phyloP scores from a whole-genome alignment of 2,113 vertebrate species.

The Atlantisia rogersi region DNA sequence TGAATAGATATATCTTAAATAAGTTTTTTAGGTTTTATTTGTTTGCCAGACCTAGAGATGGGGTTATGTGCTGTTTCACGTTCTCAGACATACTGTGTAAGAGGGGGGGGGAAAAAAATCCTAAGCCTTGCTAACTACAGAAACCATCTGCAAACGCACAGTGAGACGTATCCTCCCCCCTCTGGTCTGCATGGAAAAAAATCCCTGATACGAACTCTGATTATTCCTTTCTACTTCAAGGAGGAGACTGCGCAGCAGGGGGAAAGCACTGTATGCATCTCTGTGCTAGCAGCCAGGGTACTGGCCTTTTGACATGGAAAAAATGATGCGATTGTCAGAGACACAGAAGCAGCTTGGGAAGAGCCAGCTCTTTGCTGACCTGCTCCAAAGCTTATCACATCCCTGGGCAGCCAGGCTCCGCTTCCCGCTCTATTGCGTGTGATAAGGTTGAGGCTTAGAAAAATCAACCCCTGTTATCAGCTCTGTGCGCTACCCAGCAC shows the following conservation, averaged over 20 bases:
- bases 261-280: background rate
- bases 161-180: background rate
- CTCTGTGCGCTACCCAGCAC: background rate
- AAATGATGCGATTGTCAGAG: background rate
- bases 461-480: background rate
- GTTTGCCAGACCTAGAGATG: background rate
- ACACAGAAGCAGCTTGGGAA: background rate
- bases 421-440: background rate
- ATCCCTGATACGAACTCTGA: background rate
- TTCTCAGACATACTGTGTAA: background rate
- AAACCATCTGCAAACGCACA: background rate
- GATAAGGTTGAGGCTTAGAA: background rate
- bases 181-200: background rate
- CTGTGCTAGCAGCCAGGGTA: background rate
- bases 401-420: background rate
- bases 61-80: background rate
- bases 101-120: accelerated
- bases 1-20: background rate
- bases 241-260: background rate
- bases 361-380: background rate
- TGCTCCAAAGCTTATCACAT: background rate
- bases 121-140: background rate
- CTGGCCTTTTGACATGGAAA: background rate
- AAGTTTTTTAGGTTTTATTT: background rate
- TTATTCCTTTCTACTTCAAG: background rate